Base-by-base conservation (phyloP, 2,797 vertebrate species). In the Syngnathus acus region DNA sequence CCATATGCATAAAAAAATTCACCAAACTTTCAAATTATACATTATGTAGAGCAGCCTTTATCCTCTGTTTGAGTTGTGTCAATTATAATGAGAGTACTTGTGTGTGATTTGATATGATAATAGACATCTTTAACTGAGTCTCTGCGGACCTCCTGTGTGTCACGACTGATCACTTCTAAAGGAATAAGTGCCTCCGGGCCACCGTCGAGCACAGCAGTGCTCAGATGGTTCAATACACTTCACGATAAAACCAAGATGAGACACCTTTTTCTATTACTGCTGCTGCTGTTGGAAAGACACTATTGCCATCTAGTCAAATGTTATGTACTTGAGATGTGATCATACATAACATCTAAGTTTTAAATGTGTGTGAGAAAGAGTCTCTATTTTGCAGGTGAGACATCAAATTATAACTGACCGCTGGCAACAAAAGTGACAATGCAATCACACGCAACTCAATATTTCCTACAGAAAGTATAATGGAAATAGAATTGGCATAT, bases 91-190 rank as follows among this genome's bases (percentile, higher is more conserved):
- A 87, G 81, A 86, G 84, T 77, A 80, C 75, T 82, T 78, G 70
- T 78, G 84, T 86, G 78, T 76, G 81, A 91, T 89, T 88, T 85
- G 80, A 84, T 84, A 88, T 85, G 83, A 90, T 91, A 88, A 91
- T 87, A 84, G 85, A 88, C 88, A 90, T 89, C 85, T 87, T 87
- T 82, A 87, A 82, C 84, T 80, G 72, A 74, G 81, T 86, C 84
- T 87, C 87, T 11, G 77, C 73, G 79, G 87, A 84, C 78, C 69
- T 69, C 71, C 60, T 71, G 69, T 82, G 81, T 87, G 84, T 88
- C 86, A 84, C 78, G 81, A 87, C 84, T 82, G 84, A 90, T 87
- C 87, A 78, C 73, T 16, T 78, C 67, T 78, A 76, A 81, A 76
- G 76, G 78, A 78, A 71, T 75, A 82, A 86, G 76, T 1, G 82